These are phyloP conservation scores for Campaea margaritaria DNA, from an alignment of 2,888 invertebrate species.

Conservation along the genomic window DNA sequence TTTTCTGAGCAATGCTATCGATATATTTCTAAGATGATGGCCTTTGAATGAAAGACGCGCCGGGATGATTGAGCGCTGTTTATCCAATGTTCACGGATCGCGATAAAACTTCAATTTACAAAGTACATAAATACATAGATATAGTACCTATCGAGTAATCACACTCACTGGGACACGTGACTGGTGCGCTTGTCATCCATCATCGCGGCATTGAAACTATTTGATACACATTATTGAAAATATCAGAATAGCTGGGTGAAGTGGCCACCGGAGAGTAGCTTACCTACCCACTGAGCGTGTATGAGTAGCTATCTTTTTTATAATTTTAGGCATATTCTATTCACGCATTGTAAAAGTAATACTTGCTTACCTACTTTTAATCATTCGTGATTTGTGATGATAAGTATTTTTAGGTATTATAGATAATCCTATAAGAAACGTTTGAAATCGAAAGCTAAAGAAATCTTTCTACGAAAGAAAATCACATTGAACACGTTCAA, in stretches of 20 bases:
- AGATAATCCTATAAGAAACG: background rate
- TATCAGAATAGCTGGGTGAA: background rate
- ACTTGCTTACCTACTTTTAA: too few relatives aligned
- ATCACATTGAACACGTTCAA: conserved; percentile 1
- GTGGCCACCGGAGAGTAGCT: background rate
- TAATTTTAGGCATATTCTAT: too few relatives aligned
- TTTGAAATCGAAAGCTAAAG: background rate
- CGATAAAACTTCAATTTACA: conserved; percentile 33
- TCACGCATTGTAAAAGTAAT: too few relatives aligned
- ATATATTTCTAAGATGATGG: conserved; percentile 27
- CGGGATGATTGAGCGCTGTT: conserved; percentile 32
- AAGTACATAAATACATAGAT: conserved; percentile 24
- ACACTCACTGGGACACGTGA: conserved; percentile 19
- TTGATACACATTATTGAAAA: conserved; percentile 6
- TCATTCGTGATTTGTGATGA: too few relatives aligned
- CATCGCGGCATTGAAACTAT: conserved; percentile 19
- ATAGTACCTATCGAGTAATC: conserved; percentile 17
- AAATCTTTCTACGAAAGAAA: background rate
- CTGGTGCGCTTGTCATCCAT: conserved; percentile 24
- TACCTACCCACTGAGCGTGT: background rate
- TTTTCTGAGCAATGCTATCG: conserved; percentile 17
- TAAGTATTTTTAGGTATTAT: too few relatives aligned
- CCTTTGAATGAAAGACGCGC: conserved; percentile 27
- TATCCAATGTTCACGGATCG: conserved; percentile 27
- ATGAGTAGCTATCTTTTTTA: too few relatives aligned